These are phyloP conservation scores for Exephanes ischioxanthus DNA, from an alignment of 2,888 invertebrate genomes.

Conservation along the genomic window DNA sequence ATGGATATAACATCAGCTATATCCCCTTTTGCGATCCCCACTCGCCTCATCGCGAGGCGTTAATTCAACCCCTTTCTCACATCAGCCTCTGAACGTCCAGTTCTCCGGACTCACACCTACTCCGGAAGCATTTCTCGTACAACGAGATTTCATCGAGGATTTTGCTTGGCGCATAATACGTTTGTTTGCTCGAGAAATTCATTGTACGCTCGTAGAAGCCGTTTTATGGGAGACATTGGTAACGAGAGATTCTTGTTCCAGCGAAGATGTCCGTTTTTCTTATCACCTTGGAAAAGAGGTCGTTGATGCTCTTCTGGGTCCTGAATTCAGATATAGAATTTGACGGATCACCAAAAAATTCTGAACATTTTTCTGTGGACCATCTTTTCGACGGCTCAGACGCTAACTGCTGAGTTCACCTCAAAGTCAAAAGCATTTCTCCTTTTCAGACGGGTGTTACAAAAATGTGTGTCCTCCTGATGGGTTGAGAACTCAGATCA, in stretches of 20 bases:
- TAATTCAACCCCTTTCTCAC: slow-evolving; percentile 58
- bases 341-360: not conserved
- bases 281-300: not conserved
- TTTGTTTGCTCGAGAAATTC: slow-evolving; percentile 8
- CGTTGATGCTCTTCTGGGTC: not conserved
- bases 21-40: slow-evolving; percentile 50
- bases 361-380: not conserved
- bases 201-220: not conserved
- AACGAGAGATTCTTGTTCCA: not conserved
- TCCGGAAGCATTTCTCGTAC: slow-evolving; percentile 58
- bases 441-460: not conserved
- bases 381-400: not conserved
- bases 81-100: slow-evolving; percentile 21
- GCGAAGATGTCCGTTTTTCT: not conserved
- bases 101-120: slow-evolving; percentile 44
- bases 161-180: slow-evolving; percentile 14
- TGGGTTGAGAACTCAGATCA: not conserved
- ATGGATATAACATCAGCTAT: slow-evolving; percentile 49
- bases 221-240: not conserved
- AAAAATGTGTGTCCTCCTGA: not conserved
- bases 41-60: slow-evolving; percentile 56
- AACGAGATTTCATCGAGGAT: slow-evolving; percentile 38
- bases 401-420: not conserved
- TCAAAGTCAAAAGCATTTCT: not conserved
- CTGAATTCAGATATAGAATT: not conserved